phyloP scores from a whole-genome alignment of 1,140 invertebrate genomes.

The Linepithema humile region DNA sequence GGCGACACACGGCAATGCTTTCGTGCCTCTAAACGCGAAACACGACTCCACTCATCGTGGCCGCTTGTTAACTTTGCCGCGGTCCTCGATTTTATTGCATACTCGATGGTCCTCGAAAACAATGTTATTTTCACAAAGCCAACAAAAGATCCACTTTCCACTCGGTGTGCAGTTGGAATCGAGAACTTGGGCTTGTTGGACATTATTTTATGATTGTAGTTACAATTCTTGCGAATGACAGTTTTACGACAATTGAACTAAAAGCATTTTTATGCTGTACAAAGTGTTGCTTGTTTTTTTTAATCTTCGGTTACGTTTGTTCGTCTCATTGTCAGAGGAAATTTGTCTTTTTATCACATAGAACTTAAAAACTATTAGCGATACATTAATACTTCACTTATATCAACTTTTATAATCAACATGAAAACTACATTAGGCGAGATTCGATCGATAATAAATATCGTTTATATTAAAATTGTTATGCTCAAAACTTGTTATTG shows the following conservation, averaged over 20 bases:
- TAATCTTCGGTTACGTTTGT: neutral
- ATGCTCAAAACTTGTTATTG: neutral
- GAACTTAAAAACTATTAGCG: neutral
- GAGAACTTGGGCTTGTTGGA: neutral
- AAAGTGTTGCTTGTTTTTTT: neutral
- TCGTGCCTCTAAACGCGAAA: constrained; percentile 7
- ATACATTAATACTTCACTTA: neutral
- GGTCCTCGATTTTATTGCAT: constrained; percentile 33
- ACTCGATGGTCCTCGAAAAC: neutral
- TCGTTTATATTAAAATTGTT: no score
- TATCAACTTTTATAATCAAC: neutral
- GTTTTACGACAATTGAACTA: neutral
- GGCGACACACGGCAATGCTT: constrained; percentile 20
- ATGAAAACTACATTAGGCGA: neutral
- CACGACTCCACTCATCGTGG: constrained; percentile 11
- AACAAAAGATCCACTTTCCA: neutral
- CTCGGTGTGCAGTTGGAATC: neutral
- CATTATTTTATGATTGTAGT: neutral
- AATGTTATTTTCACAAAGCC: neutral
- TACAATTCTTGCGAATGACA: neutral
- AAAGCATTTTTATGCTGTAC: neutral
- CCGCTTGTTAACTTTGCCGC: constrained; percentile 31
- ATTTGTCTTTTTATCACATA: neutral
- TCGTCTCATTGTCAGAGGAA: neutral
- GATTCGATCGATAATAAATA: neutral